Percentiles rank a stretch among this genome's conserved stretches.
Conservation (phyloP, 2,113 vertebrate genomes). For the Pteronura brasiliensis region DNA sequence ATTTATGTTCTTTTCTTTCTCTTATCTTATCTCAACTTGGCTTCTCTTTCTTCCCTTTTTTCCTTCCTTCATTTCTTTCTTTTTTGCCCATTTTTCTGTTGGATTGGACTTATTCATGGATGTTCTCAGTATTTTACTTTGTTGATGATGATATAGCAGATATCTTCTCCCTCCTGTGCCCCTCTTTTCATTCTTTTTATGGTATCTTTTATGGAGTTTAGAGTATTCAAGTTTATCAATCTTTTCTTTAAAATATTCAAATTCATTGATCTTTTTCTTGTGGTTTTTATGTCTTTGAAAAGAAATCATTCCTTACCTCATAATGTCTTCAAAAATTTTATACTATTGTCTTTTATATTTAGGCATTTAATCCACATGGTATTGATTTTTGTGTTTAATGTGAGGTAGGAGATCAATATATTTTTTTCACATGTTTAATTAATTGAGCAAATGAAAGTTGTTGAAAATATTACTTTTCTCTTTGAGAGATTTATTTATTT, state of each 20-base stretch:
- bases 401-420: not conserved
- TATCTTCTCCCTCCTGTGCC: not conserved
- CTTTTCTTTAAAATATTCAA: not conserved
- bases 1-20: not conserved
- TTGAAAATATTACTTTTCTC: not conserved
- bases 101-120: not conserved
- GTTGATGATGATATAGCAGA: not conserved
- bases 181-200: not conserved
- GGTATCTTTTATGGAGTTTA: not conserved
- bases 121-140: not conserved
- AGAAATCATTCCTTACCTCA: not conserved
- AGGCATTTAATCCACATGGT: not conserved
- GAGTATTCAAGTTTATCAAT: not conserved
- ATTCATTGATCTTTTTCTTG: not conserved
- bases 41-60: too few relatives aligned
- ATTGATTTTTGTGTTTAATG: slow-evolving; percentile 41
- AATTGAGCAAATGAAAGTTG: not conserved
- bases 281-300: slow-evolving; percentile 20
- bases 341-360: slow-evolving; percentile 21
- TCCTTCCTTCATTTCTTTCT: too few relatives aligned
- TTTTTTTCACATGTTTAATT: not conserved
- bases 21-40: not conserved
- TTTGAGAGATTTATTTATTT: not conserved
- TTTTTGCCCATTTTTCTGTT: not conserved
- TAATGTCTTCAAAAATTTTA: not conserved